A percentile compares a stretch with the other conserved stretches of the same genome.
Conservation (phyloP, 53 echinoderm and acorn worm genomes). For the Patiria pectinifera region DNA sequence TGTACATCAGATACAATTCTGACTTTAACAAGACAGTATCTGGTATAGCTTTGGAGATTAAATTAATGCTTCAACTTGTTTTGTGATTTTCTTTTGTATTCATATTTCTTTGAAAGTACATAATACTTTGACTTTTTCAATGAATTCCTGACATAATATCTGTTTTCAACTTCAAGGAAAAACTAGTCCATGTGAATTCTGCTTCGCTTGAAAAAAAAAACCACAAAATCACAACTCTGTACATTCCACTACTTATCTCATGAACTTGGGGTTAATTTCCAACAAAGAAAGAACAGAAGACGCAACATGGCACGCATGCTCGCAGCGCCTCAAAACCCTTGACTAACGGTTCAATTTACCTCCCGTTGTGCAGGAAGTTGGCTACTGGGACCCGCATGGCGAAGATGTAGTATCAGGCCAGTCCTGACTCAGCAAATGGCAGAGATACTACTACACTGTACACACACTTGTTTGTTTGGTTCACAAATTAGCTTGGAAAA, state of each 20-base stretch:
- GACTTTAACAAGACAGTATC: too few relatives aligned
- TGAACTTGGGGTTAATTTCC: slow-evolving; percentile 40
- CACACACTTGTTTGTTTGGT: slow-evolving; percentile 18
- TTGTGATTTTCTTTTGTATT: too few relatives aligned
- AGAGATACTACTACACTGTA: neutral
- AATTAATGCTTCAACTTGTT: too few relatives aligned
- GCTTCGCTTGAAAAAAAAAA: neutral
- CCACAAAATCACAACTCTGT: slow-evolving; percentile 8
- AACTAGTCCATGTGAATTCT: neutral
- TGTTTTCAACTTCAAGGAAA: too few relatives aligned
- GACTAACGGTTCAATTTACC: slow-evolving; percentile 51
- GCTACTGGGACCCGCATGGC: slow-evolving; percentile 46
- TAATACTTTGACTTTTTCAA: too few relatives aligned
- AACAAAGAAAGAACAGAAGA: slow-evolving; percentile 34
- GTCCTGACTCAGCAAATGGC: slow-evolving; percentile 54
- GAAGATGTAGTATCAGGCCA: neutral
- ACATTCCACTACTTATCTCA: slow-evolving; percentile 42
- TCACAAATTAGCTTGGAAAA: too few relatives aligned
- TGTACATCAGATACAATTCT: too few relatives aligned
- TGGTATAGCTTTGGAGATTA: too few relatives aligned
- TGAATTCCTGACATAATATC: too few relatives aligned
- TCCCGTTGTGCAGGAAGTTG: slow-evolving; percentile 58
- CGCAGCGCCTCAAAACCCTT: neutral
- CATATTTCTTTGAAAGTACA: too few relatives aligned
- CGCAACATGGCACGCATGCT: neutral